Base-by-base conservation (phyloP, 2,113 vertebrate species). In the Dicerorhinus sumatrensis region DNA sequence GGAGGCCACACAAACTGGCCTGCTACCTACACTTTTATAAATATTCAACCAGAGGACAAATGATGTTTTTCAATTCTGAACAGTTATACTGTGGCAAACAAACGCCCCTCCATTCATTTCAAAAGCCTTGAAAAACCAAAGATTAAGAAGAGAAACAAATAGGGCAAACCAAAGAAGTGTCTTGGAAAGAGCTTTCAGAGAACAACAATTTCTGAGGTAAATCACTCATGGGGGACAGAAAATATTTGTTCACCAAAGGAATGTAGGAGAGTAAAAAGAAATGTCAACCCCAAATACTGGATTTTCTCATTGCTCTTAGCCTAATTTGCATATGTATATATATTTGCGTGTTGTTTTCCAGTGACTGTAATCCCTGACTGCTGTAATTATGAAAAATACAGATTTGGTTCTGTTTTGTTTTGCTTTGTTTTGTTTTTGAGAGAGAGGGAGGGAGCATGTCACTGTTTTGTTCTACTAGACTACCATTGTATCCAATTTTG, bases 341-440 rank as follows among this genome's bases (percentile, higher is more conserved):
- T 8, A 81, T 93, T 96, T 89, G 16, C 51, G 18, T 89, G 10
- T 86, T 94, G 20, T 91, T 93, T 87, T 95, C 72, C 48, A 92
- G n/a, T 69, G 72, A 67, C 58, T 95, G 8, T 73, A 69, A 82
- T 88, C 31, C 39, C 20, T 91, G 39, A 91, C 33, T 20, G 36
- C 36, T 84, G 7, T 70, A 23, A 65, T 92, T 72, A 69, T 86
- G 33, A 70, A 91, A 81, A 89, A 48, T 77, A 39, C 31, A 81
- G 56, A 58, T 62, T 90, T 58, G 1, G 5, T 60, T 82, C 12
- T 33, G 39, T 77, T 97, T 69, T 72, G 33, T 51, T 95, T 81
- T 86, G 42, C 20, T 90, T 82, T 95, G 75, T n/a, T 94, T 96
- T 94, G 65, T 67, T 81, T 89, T 77, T 77, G 42, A 92, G 75